A percentile compares a stretch with the other conserved stretches of the same genome.
phyloP scores from a whole-genome alignment of 2,113 vertebrate genomes.

The Pterocles burchelli region DNA sequence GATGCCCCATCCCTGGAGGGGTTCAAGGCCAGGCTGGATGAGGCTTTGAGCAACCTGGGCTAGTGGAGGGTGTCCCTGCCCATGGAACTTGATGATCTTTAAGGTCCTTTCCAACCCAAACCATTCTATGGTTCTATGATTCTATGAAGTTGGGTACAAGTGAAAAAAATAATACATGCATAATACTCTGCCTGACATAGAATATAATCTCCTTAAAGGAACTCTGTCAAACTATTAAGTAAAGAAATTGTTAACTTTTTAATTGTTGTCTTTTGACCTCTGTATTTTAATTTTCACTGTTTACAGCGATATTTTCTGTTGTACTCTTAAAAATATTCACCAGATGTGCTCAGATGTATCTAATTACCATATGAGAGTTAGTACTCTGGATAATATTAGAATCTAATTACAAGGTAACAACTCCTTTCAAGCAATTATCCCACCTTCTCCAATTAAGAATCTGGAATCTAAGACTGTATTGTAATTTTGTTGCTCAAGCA shows the following conservation, averaged over 20 bases:
- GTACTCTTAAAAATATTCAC: not conserved
- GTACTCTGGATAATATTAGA: not conserved
- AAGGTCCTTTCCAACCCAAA: too few species aligned
- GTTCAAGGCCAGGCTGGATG: too few species aligned
- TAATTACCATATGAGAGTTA: not conserved
- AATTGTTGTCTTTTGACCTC: not conserved
- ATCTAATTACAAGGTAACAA: conserved; percentile 32
- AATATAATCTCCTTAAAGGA: not conserved
- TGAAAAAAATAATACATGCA: not conserved
- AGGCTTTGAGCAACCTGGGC: too few species aligned
- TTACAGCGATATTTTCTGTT: not conserved
- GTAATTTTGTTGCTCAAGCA: not conserved
- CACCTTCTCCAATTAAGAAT: not conserved
- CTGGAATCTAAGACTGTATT: not conserved
- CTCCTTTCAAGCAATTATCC: not conserved
- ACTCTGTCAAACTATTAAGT: not conserved
- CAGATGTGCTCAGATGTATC: conserved; percentile 6
- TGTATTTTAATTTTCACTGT: not conserved
- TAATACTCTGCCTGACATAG: not conserved
- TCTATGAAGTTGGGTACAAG: not conserved
- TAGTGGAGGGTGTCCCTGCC: too few species aligned
- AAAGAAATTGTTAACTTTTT: not conserved
- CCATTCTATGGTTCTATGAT: too few species aligned
- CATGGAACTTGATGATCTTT: too few species aligned
- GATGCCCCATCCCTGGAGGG: too few species aligned